These are phyloP conservation scores for Haliclystus octoradiatus DNA, from an alignment of 30 jellyfish, hydroid and myxozoan genomes.

Conservation along the genomic window DNA sequence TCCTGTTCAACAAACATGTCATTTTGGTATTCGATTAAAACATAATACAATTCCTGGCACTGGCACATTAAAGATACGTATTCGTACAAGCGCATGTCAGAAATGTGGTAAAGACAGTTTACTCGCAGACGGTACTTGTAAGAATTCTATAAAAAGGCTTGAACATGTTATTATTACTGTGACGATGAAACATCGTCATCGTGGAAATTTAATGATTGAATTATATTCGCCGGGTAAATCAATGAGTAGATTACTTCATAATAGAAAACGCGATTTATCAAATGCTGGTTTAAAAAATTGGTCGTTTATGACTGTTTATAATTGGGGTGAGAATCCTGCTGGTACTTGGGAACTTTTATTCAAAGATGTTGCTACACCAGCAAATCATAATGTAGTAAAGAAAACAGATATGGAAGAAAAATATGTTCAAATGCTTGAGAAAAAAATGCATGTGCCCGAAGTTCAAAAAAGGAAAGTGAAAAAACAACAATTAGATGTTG, in stretches of 20 bases:
- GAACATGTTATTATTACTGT: constrained; percentile 97
- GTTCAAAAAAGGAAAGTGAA: constrained; percentile 3
- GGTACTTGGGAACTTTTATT: constrained; percentile 89
- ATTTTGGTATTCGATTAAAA: constrained; percentile 50
- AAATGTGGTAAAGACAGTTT: constrained; percentile 37
- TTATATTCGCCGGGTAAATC: constrained; percentile 82
- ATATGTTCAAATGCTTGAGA: constrained; percentile 62
- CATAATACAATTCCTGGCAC: constrained; percentile 62
- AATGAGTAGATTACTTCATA: constrained; percentile 64
- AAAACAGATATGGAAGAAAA: constrained; percentile 80
- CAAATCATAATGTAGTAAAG: neutral
- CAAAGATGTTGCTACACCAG: constrained; percentile 41
- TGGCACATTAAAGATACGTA: constrained; percentile 47
- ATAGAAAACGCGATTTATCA: constrained; percentile 60
- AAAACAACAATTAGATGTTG: constrained; percentile 10
- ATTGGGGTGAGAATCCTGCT: constrained; percentile 98
- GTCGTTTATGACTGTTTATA: constrained; percentile 93
- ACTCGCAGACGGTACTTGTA: constrained; percentile 63
- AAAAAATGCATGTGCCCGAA: constrained; percentile 33
- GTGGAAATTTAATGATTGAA: constrained; percentile 85
- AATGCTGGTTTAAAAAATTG: constrained; percentile 83
- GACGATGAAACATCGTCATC: constrained; percentile 55
- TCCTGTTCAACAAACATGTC: constrained; percentile 75
- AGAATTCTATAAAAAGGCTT: constrained; percentile 73
- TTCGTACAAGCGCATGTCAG: constrained; percentile 90